Conservation (phyloP, 2,797 vertebrate genomes). For the Dryobates pubescens region DNA sequence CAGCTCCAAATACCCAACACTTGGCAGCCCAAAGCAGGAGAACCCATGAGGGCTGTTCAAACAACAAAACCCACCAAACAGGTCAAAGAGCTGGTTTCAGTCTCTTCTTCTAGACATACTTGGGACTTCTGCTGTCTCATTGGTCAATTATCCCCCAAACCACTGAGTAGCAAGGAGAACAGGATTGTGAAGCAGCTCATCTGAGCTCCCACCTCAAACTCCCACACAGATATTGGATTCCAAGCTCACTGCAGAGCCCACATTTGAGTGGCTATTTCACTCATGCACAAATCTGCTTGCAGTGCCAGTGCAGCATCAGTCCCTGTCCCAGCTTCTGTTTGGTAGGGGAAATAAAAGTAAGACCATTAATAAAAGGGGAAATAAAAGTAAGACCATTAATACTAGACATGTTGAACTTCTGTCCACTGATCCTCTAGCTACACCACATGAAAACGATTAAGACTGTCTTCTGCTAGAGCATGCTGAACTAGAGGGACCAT, state of each 20-base stretch:
- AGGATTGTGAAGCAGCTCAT: neutral
- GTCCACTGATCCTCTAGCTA: neutral
- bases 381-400: neutral
- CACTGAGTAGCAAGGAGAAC: fast-evolving
- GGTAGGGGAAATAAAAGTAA: neutral
- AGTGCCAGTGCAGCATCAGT: neutral
- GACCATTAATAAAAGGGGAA: neutral
- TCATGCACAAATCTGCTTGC: neutral
- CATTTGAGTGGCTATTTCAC: neutral
- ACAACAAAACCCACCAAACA: fast-evolving
- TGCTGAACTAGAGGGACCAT: neutral
- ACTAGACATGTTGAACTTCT: neutral
- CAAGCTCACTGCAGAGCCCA: neutral
- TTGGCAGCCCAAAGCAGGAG: neutral
- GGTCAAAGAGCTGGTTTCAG: fast-evolving
- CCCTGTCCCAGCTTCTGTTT: neutral
- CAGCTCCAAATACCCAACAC: neutral
- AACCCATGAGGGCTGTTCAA: neutral
- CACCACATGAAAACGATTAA: neutral
- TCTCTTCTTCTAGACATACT: neutral
- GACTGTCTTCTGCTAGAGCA: neutral
- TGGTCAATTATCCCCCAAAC: neutral
- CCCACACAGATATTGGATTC: neutral
- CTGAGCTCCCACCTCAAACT: neutral
- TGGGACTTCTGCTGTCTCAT: neutral